phyloP scores from a whole-genome alignment of 2,113 vertebrate species.

The Saccopteryx leptura region DNA sequence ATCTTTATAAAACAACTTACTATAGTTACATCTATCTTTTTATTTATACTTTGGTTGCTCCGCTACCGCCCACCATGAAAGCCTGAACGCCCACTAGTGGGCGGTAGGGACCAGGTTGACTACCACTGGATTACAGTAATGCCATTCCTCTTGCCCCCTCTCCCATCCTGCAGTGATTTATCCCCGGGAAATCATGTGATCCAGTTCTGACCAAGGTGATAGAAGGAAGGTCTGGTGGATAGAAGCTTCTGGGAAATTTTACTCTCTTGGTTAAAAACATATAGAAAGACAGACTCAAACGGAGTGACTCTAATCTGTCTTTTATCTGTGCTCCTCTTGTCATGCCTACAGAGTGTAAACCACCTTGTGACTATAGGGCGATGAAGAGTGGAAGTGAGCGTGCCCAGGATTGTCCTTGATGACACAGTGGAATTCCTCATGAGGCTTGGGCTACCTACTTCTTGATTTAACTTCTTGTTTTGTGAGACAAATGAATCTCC shows the following conservation, averaged over 20 bases:
- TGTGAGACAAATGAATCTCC: neutral
- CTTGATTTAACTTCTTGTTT: neutral
- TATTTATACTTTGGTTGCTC: no score
- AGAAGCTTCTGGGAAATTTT: constrained; percentile 32
- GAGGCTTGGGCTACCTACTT: neutral
- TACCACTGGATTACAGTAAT: neutral
- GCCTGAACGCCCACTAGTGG: no score
- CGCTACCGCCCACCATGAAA: no score
- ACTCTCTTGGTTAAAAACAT: neutral
- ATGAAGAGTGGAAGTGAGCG: neutral
- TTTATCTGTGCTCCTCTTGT: neutral
- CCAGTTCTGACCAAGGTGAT: neutral
- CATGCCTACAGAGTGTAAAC: neutral
- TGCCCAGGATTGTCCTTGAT: neutral
- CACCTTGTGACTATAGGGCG: neutral
- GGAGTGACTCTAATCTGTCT: no score
- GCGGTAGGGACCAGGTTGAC: no score
- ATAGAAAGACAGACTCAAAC: neutral
- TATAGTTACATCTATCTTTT: no score
- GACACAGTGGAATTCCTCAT: neutral
- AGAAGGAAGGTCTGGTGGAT: neutral
- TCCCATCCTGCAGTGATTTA: neutral
- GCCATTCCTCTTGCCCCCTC: neutral
- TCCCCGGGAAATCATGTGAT: neutral
- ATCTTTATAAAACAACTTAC: no score